phyloP scores from a whole-genome alignment of 2,113 vertebrate genomes.

The Falco punctatus region DNA sequence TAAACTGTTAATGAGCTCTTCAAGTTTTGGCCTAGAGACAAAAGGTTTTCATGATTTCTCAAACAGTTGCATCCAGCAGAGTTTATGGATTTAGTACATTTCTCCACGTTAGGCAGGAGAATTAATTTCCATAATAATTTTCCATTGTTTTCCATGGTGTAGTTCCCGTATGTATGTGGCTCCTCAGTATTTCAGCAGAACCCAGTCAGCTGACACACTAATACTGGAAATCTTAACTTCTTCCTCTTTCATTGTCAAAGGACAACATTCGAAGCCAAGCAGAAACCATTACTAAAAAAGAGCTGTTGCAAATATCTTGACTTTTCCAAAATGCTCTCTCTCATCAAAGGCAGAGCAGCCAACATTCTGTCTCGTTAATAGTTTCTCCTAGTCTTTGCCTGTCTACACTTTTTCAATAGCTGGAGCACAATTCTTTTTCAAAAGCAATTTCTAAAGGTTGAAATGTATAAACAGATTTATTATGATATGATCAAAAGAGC shows the following conservation, averaged over 20 bases:
- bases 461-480: background rate
- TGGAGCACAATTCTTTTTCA: background rate
- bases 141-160: background rate
- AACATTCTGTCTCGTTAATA: background rate
- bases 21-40: background rate
- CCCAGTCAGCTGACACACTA: rapidly evolving
- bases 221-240: background rate
- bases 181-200: background rate
- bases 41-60: background rate
- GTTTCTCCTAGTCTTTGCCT: background rate
- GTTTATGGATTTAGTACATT: constrained; percentile 6
- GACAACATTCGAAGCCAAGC: background rate
- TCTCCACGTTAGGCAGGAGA: background rate
- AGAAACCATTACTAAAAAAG: background rate
- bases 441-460: background rate
- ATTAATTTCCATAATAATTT: background rate
- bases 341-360: background rate
- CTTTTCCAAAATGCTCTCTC: background rate
- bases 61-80: background rate
- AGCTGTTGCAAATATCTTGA: background rate
- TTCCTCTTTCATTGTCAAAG: background rate
- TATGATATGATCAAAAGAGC: background rate
- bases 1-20: background rate
- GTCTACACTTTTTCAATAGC: background rate
- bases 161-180: background rate